A percentile compares a stretch with the other conserved stretches of the same genome.
These are phyloP conservation scores for Euphydryas editha DNA, from an alignment of 2,888 invertebrate species.

Conservation along the genomic window DNA sequence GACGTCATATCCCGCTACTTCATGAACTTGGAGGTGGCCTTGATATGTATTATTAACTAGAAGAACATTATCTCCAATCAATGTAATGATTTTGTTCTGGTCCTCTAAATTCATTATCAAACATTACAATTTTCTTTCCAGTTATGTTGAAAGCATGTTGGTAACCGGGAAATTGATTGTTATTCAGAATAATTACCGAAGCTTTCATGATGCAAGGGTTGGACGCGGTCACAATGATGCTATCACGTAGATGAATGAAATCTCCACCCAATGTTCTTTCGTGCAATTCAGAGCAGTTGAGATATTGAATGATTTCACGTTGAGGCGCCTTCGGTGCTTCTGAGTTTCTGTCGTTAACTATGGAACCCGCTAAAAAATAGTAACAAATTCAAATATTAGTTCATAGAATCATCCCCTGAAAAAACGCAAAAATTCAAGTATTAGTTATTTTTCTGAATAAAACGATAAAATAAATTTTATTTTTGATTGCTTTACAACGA, in stretches of 20 bases:
- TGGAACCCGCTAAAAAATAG: no score
- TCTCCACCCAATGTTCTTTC: no score
- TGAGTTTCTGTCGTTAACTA: no score
- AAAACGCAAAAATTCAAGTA: no score
- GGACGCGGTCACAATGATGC: constrained; percentile 6
- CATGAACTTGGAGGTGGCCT: no score
- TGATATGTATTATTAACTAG: no score
- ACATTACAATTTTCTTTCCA: constrained; percentile 27
- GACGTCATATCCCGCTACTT: no score
- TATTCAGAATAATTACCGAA: constrained; percentile 22
- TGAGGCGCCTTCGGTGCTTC: no score
- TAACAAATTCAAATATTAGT: constrained; percentile 24
- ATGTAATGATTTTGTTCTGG: constrained; percentile 25
- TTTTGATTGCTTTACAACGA: no score
- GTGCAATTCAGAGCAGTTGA: no score
- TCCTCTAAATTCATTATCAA: constrained; percentile 23
- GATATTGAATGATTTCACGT: no score
- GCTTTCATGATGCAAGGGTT: constrained; percentile 22
- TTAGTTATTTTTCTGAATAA: constrained; percentile 26
- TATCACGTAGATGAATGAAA: neutral
- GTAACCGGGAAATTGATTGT: constrained; percentile 21
- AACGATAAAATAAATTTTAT: constrained; percentile 17
- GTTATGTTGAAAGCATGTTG: constrained; percentile 24
- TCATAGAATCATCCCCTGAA: no score
- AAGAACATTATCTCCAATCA: constrained; percentile 30